phyloP scores from a whole-genome alignment of 2,797 vertebrate genomes.

The Clarias laeviceps region DNA sequence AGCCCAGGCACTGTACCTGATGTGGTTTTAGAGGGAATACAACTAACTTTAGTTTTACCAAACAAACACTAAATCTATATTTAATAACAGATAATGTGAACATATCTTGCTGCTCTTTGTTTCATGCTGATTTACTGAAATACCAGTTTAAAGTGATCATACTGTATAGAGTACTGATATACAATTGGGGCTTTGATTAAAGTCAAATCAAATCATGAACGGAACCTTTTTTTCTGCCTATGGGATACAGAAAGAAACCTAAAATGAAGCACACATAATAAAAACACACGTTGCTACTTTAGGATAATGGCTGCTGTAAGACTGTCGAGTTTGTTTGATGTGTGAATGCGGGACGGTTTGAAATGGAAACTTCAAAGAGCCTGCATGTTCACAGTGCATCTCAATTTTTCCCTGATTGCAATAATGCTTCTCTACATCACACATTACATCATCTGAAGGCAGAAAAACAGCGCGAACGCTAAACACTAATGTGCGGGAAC shows the following conservation, averaged over 20 bases:
- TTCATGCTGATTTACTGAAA: not conserved
- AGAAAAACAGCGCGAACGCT: slow-evolving; percentile 36
- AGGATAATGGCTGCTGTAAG: slow-evolving; percentile 71
- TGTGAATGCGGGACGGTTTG: slow-evolving; percentile 63
- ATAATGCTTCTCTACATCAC: slow-evolving; percentile 59
- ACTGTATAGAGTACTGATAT: not conserved
- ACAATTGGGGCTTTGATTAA: not conserved
- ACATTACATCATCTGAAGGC: slow-evolving; percentile 59
- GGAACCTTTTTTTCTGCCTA: not conserved
- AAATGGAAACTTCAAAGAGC: slow-evolving; percentile 75
- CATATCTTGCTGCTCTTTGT: not conserved
- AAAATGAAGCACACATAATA: not conserved
- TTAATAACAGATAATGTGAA: not conserved
- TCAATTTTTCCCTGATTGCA: slow-evolving; percentile 66
- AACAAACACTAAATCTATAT: not conserved
- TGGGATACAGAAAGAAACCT: not conserved
- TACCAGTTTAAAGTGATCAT: not conserved
- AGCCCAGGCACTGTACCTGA: not conserved
- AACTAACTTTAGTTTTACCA: too few relatives aligned
- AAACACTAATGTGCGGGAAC: slow-evolving; percentile 28
- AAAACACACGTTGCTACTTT: slow-evolving; percentile 52
- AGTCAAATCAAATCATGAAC: not conserved
- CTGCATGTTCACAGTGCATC: slow-evolving; percentile 66
- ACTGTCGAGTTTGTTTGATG: slow-evolving; percentile 72
- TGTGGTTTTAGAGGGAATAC: not conserved